These are phyloP conservation scores for Zophobas atratus DNA, from an alignment of 1,140 invertebrate species.

Conservation along the genomic window DNA sequence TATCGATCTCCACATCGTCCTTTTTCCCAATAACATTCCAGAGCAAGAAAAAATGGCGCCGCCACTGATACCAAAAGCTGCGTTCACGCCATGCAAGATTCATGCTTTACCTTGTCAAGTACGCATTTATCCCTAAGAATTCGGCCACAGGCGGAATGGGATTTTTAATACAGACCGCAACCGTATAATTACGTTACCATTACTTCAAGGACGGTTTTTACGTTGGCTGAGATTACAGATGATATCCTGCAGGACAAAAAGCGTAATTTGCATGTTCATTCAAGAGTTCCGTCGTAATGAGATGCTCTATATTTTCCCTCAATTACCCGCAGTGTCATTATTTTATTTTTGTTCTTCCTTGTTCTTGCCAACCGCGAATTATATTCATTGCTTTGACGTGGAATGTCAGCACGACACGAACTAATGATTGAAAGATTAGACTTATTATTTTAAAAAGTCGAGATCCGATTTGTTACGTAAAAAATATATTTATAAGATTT, in stretches of 20 bases:
- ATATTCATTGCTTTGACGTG: too few relatives aligned
- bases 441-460: too few relatives aligned
- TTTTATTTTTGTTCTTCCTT: background rate
- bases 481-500: too few relatives aligned
- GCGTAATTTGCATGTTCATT: slow-evolving; percentile 39
- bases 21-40: background rate
- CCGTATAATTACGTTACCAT: slow-evolving; percentile 30
- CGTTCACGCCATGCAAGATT: slow-evolving; percentile 11
- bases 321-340: slow-evolving; percentile 13
- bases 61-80: background rate
- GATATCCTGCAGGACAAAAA: slow-evolving; percentile 36
- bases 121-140: slow-evolving; percentile 10
- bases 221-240: slow-evolving; percentile 11
- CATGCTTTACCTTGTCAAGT: slow-evolving; percentile 21
- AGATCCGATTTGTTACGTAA: too few relatives aligned
- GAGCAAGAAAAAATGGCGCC: background rate
- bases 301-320: slow-evolving; percentile 8
- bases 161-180: slow-evolving; percentile 14
- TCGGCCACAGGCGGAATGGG: slow-evolving; percentile 23
- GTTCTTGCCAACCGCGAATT: too few relatives aligned
- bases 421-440: background rate
- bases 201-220: slow-evolving; percentile 40
- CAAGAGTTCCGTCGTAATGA: slow-evolving; percentile 27
- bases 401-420: slow-evolving; percentile 6
- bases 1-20: too few relatives aligned